Base-by-base conservation (phyloP, 2,113 vertebrate species). In the Indicator indicator region DNA sequence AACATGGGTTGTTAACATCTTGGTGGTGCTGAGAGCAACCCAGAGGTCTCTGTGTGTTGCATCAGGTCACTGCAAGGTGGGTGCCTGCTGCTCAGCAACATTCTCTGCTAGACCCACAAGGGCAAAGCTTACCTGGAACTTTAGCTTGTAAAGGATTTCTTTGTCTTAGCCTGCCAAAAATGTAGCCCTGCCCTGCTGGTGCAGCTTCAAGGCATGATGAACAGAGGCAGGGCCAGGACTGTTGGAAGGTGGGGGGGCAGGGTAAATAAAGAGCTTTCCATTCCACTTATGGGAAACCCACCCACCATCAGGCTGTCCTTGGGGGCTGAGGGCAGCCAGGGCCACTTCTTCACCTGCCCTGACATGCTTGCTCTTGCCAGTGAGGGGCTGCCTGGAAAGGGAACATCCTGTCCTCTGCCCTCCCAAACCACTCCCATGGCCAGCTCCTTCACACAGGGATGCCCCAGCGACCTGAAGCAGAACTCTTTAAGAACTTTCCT, bases 211-310 rank as follows among this genome's bases (percentile, higher is more conserved):
- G 83, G 52, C 3, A 1, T 64, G 86, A 82, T 59, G 86, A 82
- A 60, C 3, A 6, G 91, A 70, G 85, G 77, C 86, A 75, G 79
- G 74, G 79, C 82, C 14, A 56, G 20, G 46, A 76, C 75, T 42
- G 75, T 77, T 94, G 90, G 92, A 79, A 91, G 76, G 94, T 94
- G 95, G 60, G 0, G 16, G 68, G 83, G 38, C 92, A 91, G 88
- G 95, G 96, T 96, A 96, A 94, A 95, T 93, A 88, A 88, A 94
- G 92, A 95, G 83, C 92, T 96, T 96, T 96, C 96, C 96, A 96
- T 83, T 95, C 96, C 95, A 2, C 94, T 93, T 96, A 92, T 94
- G 96, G 96, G 90, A 91, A 96, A 7, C 72, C 71, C 15, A 48
- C 85, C 85, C 85, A 88, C 71, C 18, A 0, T 4, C 4, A 0